These are phyloP conservation scores for Podarcis muralis DNA, from an alignment of 2,113 vertebrate species.

Conservation along the genomic window DNA sequence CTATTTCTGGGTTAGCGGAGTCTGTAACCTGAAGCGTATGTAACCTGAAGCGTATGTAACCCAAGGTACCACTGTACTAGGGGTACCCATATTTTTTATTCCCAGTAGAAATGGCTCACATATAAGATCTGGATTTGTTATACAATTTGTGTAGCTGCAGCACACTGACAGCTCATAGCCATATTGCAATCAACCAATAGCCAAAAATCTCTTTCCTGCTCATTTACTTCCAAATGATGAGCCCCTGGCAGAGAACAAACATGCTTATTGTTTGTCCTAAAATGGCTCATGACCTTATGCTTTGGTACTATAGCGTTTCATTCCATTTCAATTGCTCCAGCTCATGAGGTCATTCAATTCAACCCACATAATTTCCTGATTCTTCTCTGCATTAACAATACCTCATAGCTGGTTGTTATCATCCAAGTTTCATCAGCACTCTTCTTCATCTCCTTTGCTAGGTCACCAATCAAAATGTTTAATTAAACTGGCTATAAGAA, in stretches of 20 bases:
- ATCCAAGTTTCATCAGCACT: not conserved
- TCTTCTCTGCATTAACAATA: constrained; percentile 13
- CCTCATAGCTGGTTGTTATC: not conserved
- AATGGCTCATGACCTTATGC: constrained; percentile 6
- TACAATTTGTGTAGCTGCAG: not conserved
- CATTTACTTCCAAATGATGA: constrained; percentile 2
- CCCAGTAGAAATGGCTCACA: not conserved
- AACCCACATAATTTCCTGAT: constrained; percentile 23
- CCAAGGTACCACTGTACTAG: too few relatives aligned
- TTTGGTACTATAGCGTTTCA: constrained; percentile 10
- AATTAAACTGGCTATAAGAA: not conserved
- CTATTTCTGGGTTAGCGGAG: too few relatives aligned
- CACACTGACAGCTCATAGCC: not conserved
- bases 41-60: too few relatives aligned
- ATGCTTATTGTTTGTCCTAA: constrained; percentile 3
- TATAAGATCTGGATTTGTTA: not conserved
- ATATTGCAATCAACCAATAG: not conserved
- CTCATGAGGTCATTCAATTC: constrained; percentile 7
- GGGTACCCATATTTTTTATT: not conserved
- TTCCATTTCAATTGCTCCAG: constrained; percentile 29
- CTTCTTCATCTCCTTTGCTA: not conserved
- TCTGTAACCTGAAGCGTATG: too few relatives aligned
- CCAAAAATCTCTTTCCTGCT: constrained; percentile 6
- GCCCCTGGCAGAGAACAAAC: constrained; percentile 9
- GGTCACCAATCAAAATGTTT: not conserved